Evolutionary conservation across 2,888 invertebrate species (phyloP).

Genomic region (Ornithoptera priamus): DNA sequence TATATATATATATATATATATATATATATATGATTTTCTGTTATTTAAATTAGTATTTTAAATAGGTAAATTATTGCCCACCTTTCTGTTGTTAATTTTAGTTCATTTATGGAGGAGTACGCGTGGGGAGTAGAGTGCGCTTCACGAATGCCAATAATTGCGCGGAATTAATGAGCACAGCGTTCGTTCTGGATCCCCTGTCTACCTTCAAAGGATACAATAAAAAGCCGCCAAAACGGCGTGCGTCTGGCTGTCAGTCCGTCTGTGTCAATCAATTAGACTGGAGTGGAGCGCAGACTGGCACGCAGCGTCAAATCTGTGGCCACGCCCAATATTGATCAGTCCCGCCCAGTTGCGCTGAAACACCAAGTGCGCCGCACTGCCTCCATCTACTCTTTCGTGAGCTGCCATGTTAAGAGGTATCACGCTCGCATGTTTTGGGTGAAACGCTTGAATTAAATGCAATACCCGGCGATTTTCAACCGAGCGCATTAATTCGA

Average conservation of each 20-base stretch:
- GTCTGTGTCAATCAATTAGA: conserved; percentile 76
- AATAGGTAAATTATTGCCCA: no score
- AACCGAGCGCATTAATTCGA: conserved; percentile 13
- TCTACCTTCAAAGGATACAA: conserved; percentile 53
- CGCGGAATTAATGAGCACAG: conserved; percentile 49
- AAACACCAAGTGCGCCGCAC: conserved; percentile 47
- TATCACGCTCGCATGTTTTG: conserved; percentile 30
- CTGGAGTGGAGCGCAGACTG: conserved; percentile 55
- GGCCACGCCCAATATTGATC: conserved; percentile 69
- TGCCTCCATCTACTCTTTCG: conserved; percentile 43
- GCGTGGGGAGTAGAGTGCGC: not conserved
- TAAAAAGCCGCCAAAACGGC: conserved; percentile 62
- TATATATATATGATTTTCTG: no score
- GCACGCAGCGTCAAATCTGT: conserved; percentile 63
- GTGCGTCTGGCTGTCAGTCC: conserved; percentile 67
- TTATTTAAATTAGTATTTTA: no score
- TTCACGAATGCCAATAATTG: conserved; percentile 37
- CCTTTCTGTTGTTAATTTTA: no score
- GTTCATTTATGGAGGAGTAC: not conserved
- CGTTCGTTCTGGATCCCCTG: conserved; percentile 35
- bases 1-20: no score
- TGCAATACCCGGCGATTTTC: conserved; percentile 18
- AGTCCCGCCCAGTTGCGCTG: conserved; percentile 65
- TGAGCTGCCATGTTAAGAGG: conserved; percentile 36
- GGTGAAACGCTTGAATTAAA: conserved; percentile 10